Percentiles rank a stretch among this genome's conserved stretches.
These are phyloP conservation scores for Hemichromis elongatus DNA, from an alignment of 2,113 vertebrate genomes.

Conservation along the genomic window DNA sequence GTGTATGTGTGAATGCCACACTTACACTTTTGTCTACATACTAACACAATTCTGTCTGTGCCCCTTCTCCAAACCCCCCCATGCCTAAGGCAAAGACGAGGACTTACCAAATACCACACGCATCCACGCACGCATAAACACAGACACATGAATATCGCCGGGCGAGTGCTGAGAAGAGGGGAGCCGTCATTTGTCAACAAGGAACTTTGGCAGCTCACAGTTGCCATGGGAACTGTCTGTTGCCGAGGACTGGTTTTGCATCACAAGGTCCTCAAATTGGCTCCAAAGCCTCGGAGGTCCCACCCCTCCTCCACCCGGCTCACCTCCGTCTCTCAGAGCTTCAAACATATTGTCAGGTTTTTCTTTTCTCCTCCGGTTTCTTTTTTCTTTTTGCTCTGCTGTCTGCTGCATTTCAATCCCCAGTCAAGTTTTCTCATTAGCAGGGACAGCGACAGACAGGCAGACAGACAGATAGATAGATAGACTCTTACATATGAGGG, in stretches of 20 bases:
- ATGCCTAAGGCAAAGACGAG: conserved; percentile 66
- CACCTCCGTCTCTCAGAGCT: conserved; percentile 39
- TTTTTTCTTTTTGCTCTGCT: neutral
- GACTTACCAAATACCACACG: conserved; percentile 71
- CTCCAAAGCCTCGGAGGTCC: conserved; percentile 60
- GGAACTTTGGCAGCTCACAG: conserved; percentile 81
- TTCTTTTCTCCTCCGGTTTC: neutral
- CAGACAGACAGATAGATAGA: neutral
- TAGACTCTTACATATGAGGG: neutral
- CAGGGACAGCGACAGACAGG: neutral
- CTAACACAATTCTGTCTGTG: conserved; percentile 4
- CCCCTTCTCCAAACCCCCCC: neutral
- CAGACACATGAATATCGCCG: conserved; percentile 48
- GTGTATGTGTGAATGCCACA: neutral
- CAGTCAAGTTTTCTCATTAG: neutral
- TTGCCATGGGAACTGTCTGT: conserved; percentile 91
- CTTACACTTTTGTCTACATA: conserved; percentile 3
- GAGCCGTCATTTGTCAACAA: conserved; percentile 87
- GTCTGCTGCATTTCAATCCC: neutral
- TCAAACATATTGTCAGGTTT: conserved; percentile 48
- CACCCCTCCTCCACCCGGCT: conserved; percentile 45
- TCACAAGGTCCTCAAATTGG: conserved; percentile 74
- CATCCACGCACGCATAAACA: conserved; percentile 71
- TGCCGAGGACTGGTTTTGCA: conserved; percentile 81
- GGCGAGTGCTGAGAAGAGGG: conserved; percentile 71